Conservation (phyloP, 2,113 vertebrate genomes). For the Protobothrops mucrosquamatus region DNA sequence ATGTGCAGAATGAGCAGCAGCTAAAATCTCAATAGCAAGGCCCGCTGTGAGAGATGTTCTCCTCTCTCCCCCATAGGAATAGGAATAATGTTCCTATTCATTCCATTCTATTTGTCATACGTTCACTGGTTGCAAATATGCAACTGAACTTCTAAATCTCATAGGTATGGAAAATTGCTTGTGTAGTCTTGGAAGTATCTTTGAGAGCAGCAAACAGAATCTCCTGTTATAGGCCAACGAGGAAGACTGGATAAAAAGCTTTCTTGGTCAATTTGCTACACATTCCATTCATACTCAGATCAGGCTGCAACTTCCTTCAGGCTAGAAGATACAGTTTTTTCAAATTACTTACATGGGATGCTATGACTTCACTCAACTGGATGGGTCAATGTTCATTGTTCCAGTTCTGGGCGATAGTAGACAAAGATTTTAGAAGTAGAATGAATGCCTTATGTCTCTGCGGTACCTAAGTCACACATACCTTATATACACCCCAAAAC, state of each 20-base stretch:
- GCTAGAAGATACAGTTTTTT: neutral
- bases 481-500: neutral
- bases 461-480: neutral
- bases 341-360: neutral
- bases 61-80: neutral
- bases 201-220: neutral
- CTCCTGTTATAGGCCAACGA: neutral
- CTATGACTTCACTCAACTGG: neutral
- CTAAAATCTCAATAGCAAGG: neutral
- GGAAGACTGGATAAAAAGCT: neutral
- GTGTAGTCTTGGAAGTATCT: neutral
- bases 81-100: neutral
- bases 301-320: neutral
- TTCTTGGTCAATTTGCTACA: neutral
- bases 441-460: neutral
- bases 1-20: neutral
- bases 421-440: neutral
- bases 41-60: neutral
- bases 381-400: neutral
- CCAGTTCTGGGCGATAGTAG: neutral
- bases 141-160: neutral
- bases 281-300: neutral
- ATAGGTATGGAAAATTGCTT: neutral
- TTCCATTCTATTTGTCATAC: neutral
- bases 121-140: neutral